Conservation (phyloP, 2,888 invertebrate genomes). For the Drosophila bunnanda region DNA sequence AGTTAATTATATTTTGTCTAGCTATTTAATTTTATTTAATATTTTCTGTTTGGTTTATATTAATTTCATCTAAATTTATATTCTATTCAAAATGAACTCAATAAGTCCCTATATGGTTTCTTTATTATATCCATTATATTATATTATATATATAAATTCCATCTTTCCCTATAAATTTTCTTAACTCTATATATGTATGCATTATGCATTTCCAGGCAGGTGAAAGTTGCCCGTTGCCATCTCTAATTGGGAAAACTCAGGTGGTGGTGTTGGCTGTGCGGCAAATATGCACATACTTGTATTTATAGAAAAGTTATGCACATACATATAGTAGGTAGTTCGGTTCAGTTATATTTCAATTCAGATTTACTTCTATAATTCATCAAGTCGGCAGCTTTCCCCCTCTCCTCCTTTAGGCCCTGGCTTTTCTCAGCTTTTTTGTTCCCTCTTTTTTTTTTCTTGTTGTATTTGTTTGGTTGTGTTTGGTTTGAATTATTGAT, state of each 20-base stretch:
- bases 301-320: constrained; percentile 24
- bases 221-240: constrained; percentile 8
- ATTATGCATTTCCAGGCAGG: neutral
- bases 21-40: too few species aligned
- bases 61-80: too few species aligned
- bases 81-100: too few species aligned
- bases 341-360: constrained; percentile 71
- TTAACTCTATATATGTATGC: neutral
- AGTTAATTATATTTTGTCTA: too few species aligned
- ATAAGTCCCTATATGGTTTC: too few species aligned
- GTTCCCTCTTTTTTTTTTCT: constrained; percentile 12
- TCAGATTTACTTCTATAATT: constrained; percentile 74
- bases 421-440: constrained; percentile 17
- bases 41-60: too few species aligned
- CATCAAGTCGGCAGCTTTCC: constrained; percentile 61
- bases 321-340: constrained; percentile 7
- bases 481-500: constrained; percentile 72
- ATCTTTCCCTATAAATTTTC: too few species aligned
- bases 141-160: neutral
- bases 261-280: neutral
- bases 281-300: constrained; percentile 21
- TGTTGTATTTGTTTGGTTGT: constrained; percentile 58
- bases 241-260: constrained; percentile 15
- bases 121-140: too few species aligned
- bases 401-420: constrained; percentile 21